Evolutionary conservation across 2,888 invertebrate genomes (phyloP).

Genomic region (Epinotia demarniana): DNA sequence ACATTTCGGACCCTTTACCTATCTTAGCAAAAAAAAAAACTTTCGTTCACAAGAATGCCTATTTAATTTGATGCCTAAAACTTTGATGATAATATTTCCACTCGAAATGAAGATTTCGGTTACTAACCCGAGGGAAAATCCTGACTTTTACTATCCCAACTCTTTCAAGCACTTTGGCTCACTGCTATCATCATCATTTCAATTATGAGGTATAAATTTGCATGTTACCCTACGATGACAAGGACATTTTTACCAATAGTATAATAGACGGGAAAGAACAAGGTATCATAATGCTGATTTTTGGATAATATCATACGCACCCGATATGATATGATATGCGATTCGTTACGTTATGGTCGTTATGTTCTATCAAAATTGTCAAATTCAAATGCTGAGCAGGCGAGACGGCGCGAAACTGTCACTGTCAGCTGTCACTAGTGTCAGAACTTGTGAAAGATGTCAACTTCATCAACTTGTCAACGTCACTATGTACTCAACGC

Average conservation of each 20-base stretch:
- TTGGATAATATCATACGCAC: not conserved
- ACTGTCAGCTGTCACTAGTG: too few relatives aligned
- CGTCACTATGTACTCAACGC: too few relatives aligned
- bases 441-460: too few relatives aligned
- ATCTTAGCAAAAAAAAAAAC: not conserved
- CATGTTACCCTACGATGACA: not conserved
- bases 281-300: not conserved
- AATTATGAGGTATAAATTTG: not conserved
- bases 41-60: not conserved
- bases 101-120: too few relatives aligned
- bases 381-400: too few relatives aligned
- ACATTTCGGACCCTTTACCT: too few relatives aligned
- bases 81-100: not conserved
- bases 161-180: not conserved
- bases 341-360: too few relatives aligned
- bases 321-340: too few relatives aligned
- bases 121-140: not conserved
- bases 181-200: constrained; percentile 19
- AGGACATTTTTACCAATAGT: not conserved
- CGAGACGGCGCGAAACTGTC: too few relatives aligned
- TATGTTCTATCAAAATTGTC: too few relatives aligned
- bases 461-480: too few relatives aligned
- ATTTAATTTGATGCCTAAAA: not conserved
- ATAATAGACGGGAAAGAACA: not conserved
- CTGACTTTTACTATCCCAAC: not conserved